A percentile compares a stretch with the other conserved stretches of the same genome.
phyloP scores from a whole-genome alignment of 2,888 invertebrate genomes.

The Xylophagus ater region DNA sequence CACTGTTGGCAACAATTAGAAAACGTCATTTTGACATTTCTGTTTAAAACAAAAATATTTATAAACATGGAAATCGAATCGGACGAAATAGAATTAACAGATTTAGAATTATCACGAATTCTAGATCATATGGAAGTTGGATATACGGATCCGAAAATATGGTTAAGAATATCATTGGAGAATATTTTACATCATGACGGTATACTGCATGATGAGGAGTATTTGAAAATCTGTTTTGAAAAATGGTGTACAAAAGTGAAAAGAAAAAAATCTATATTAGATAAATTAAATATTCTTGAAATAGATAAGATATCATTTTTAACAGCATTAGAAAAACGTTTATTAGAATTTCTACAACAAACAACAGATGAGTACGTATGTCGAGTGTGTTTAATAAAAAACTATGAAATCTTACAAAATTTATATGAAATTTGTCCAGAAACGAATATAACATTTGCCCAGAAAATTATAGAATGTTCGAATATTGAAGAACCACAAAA shows the following conservation, averaged over 20 bases:
- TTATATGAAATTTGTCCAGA: constrained; percentile 9
- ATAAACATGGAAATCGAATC: too few relatives aligned
- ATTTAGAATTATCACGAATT: constrained; percentile 17
- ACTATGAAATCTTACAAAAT: constrained; percentile 9
- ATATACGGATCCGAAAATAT: background rate
- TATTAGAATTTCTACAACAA: constrained; percentile 5
- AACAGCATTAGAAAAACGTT: constrained; percentile 10
- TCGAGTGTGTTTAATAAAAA: constrained; percentile 14
- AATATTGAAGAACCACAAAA: constrained; percentile 11
- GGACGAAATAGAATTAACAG: too few relatives aligned
- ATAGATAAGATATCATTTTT: constrained; percentile 11
- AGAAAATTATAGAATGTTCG: constrained; percentile 16
- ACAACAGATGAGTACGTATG: constrained; percentile 11
- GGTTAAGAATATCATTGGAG: background rate
- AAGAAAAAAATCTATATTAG: constrained; percentile 14
- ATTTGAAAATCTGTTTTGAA: constrained; percentile 9
- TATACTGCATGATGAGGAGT: too few relatives aligned
- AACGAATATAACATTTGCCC: constrained; percentile 8
- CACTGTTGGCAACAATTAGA: too few relatives aligned
- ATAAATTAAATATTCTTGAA: constrained; percentile 10
- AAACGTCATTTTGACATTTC: too few relatives aligned
- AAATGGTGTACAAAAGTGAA: constrained; percentile 15
- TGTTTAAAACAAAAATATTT: too few relatives aligned
- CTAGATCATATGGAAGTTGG: constrained; percentile 17
- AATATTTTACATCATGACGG: background rate